Conservation (phyloP, 2,113 vertebrate species). For the Murina feae region DNA sequence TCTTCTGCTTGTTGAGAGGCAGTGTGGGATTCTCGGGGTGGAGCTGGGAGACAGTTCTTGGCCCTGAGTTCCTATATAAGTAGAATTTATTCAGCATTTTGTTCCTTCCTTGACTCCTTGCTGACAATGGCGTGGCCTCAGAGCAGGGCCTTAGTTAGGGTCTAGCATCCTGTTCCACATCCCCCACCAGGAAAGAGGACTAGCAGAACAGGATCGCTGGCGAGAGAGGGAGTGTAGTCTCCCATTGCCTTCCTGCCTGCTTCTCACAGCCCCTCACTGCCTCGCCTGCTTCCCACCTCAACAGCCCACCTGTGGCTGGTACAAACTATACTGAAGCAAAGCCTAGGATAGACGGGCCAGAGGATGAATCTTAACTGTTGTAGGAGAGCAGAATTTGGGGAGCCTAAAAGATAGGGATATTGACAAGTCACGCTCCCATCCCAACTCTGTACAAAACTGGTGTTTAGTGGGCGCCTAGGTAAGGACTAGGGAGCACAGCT, state of each 20-base stretch:
- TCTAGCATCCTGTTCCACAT: neutral
- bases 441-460: neutral
- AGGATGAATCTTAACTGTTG: neutral
- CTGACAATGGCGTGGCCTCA: slow-evolving; percentile 32
- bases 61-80: neutral
- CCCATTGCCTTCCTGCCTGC: neutral
- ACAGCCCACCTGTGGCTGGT: neutral
- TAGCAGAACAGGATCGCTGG: neutral
- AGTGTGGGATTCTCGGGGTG: accelerated
- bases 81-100: neutral
- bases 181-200: neutral
- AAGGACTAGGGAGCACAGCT: neutral
- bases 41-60: neutral
- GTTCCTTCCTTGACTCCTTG: neutral
- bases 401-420: neutral
- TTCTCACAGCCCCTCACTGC: neutral
- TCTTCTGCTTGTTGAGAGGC: slow-evolving; percentile 11
- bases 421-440: neutral
- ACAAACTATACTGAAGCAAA: neutral
- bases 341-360: neutral
- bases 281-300: neutral
- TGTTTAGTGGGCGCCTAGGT: neutral
- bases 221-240: neutral
- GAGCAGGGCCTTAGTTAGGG: slow-evolving; percentile 18
- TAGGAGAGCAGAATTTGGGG: neutral